Conservation (phyloP, 2,888 invertebrate species). For the Tribolium freemani region DNA sequence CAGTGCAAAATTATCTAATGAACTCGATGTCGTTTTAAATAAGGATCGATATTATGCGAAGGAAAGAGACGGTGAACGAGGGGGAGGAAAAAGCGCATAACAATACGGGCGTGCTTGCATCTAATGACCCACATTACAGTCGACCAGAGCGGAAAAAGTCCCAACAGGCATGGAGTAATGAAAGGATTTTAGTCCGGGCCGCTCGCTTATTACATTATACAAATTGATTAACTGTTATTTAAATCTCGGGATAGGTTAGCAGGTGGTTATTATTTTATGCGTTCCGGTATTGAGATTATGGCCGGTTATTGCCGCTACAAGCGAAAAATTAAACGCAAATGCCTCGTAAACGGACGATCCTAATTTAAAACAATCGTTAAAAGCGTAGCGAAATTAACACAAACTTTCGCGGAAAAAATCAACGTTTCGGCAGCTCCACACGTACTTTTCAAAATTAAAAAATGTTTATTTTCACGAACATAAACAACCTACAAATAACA, state of each 20-base stretch:
- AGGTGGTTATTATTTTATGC: constrained; percentile 36
- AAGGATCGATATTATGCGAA: constrained; percentile 28
- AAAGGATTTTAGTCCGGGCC: neutral
- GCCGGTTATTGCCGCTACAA: constrained; percentile 1
- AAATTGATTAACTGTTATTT: constrained; percentile 38
- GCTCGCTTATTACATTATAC: constrained; percentile 29
- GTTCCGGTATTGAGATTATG: constrained; percentile 11
- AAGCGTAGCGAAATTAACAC: neutral
- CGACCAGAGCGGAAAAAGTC: constrained; percentile 27
- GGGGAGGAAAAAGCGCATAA: constrained; percentile 53
- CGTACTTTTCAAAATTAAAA: no score
- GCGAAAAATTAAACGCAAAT: neutral
- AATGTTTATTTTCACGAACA: neutral
- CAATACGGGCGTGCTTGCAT: constrained; percentile 53
- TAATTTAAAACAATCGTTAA: no score
- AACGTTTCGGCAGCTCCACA: neutral
- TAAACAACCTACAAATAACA: no score
- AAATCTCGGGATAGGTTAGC: constrained; percentile 14
- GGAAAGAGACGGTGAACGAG: constrained; percentile 19
- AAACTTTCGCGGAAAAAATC: neutral
- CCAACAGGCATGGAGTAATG: neutral
- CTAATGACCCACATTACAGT: constrained; percentile 54
- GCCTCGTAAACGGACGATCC: neutral
- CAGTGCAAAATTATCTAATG: no score
- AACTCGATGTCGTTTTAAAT: constrained; percentile 5